These are phyloP conservation scores for Porites australiensis DNA, from an alignment of 64 coral and sea anemone species.

Conservation along the genomic window DNA sequence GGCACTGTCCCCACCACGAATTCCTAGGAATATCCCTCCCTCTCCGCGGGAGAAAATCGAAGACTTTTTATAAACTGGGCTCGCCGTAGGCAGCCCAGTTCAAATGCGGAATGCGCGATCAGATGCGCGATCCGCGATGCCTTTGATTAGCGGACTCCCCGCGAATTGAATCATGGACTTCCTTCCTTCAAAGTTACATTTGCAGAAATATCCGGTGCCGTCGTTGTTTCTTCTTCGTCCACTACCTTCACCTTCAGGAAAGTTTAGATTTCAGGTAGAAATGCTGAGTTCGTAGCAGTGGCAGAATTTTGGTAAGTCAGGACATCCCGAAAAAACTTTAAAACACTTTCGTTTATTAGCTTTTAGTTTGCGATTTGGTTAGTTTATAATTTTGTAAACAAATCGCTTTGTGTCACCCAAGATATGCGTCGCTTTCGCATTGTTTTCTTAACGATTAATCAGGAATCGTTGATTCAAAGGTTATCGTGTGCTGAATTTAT, in stretches of 20 bases:
- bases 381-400: no score
- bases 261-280: not conserved
- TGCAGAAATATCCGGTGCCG: not conserved
- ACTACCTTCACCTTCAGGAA: not conserved
- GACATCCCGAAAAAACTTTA: no score
- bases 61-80: no score
- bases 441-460: not conserved
- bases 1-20: no score
- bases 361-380: no score
- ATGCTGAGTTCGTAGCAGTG: slow-evolving; percentile 23
- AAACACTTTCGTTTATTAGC: no score
- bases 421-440: not conserved
- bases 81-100: no score
- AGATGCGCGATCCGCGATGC: not conserved
- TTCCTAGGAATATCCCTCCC: no score
- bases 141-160: slow-evolving; percentile 10
- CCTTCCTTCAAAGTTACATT: not conserved
- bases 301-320: not conserved
- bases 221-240: not conserved
- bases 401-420: not conserved
- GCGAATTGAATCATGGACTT: slow-evolving; percentile 29
- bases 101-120: no score
- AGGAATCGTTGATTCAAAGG: not conserved
- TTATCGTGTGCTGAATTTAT: not conserved
- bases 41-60: no score